Evolutionary conservation across 1,140 invertebrate genomes (phyloP).

Genomic region (Steinernema khuongi): DNA sequence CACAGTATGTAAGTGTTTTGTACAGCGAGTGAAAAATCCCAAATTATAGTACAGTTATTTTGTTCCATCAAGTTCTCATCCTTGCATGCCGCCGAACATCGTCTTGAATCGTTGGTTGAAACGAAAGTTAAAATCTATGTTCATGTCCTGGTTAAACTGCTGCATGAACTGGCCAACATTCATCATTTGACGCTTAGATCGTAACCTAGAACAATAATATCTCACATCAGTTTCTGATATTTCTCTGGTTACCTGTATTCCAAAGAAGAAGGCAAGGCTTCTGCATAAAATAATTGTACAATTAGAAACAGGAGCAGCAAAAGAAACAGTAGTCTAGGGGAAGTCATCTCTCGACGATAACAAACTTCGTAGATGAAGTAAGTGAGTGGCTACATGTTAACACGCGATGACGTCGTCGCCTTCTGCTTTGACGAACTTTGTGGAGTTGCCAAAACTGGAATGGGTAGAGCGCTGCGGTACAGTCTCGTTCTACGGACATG

Average conservation of each 20-base stretch:
- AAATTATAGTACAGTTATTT: too few species aligned
- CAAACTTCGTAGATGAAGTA: not conserved
- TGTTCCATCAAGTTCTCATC: too few species aligned
- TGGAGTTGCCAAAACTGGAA: not conserved
- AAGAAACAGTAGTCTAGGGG: not conserved
- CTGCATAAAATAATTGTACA: not conserved
- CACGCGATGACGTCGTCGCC: not conserved
- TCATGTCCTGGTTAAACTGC: not conserved
- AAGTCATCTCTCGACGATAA: not conserved
- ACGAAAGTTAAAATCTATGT: not conserved
- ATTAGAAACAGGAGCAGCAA: not conserved
- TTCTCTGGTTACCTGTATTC: not conserved
- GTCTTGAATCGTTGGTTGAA: not conserved
- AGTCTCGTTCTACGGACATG: too few species aligned
- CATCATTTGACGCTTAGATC: not conserved
- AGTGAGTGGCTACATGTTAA: not conserved
- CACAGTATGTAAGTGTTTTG: too few species aligned
- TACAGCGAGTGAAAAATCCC: too few species aligned
- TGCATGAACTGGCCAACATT: slow-evolving; percentile 6
- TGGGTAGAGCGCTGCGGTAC: too few species aligned
- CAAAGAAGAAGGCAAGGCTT: not conserved
- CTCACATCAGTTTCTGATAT: not conserved
- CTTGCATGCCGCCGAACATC: not conserved
- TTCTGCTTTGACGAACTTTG: not conserved
- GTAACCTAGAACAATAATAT: not conserved